A percentile compares a stretch with the other conserved stretches of the same genome.
Conservation (phyloP, 2,888 invertebrate genomes). For the Zhuqinia jingwanae region DNA sequence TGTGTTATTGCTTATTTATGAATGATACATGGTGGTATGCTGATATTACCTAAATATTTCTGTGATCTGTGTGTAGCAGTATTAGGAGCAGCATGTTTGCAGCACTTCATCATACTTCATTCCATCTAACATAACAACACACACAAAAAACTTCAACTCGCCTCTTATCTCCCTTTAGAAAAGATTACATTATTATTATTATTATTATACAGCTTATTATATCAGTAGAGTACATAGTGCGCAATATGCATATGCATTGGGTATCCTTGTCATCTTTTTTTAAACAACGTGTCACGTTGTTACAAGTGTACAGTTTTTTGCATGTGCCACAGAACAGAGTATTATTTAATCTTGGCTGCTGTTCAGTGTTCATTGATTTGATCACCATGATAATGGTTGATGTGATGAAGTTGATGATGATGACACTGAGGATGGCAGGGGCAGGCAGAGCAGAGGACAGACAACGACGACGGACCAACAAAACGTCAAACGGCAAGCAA, state of each 20-base stretch:
- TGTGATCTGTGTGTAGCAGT: not conserved
- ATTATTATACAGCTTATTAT: too few relatives aligned
- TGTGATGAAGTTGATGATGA: constrained; percentile 1
- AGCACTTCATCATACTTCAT: too few relatives aligned
- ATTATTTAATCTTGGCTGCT: constrained; percentile 40
- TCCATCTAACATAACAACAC: too few relatives aligned
- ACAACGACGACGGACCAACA: constrained; percentile 15
- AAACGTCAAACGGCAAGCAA: constrained; percentile 31
- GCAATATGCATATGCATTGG: too few relatives aligned
- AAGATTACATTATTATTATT: too few relatives aligned
- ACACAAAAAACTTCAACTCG: constrained; percentile 11
- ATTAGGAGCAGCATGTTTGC: not conserved
- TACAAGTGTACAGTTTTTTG: constrained; percentile 26
- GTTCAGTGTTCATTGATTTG: constrained; percentile 33
- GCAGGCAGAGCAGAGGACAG: constrained; percentile 3
- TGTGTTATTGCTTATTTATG: constrained; percentile 30
- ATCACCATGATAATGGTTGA: constrained; percentile 7
- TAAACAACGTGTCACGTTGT: constrained; percentile 37
- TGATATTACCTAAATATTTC: too few relatives aligned
- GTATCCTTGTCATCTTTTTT: constrained; percentile 55
- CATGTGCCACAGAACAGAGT: not conserved
- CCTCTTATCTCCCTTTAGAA: not conserved
- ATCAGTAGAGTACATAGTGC: too few relatives aligned
- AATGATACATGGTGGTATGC: too few relatives aligned
- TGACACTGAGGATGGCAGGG: constrained; percentile 44